phyloP scores from a whole-genome alignment of 2,113 vertebrate genomes.

The Mugil cephalus region DNA sequence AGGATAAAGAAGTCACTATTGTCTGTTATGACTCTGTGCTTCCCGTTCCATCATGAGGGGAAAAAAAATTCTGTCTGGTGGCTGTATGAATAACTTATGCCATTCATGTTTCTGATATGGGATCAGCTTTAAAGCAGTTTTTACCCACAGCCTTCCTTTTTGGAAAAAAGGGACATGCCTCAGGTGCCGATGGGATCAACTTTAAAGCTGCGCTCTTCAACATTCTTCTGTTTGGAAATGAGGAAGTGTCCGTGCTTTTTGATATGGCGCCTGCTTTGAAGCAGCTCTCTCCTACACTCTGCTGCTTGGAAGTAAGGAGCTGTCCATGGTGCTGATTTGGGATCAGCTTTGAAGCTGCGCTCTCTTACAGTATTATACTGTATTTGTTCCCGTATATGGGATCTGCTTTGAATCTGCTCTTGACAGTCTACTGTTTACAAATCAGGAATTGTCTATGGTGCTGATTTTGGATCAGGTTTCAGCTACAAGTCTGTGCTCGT shows the following conservation, averaged over 20 bases:
- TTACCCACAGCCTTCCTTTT: constrained; percentile 13
- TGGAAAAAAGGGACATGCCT: constrained; percentile 13
- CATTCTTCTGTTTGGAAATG: constrained; percentile 18
- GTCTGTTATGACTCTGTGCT: constrained; percentile 3
- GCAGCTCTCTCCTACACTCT: neutral
- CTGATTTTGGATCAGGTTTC: constrained; percentile 7
- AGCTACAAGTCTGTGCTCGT: neutral
- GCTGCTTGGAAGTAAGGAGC: neutral
- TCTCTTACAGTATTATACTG: neutral
- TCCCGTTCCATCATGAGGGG: constrained; percentile 25
- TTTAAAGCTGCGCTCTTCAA: constrained; percentile 17
- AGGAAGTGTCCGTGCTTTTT: constrained; percentile 30
- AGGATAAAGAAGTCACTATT: constrained; percentile 12
- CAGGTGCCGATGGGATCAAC: constrained; percentile 36
- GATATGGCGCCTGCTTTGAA: constrained; percentile 22
- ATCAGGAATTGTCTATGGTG: neutral
- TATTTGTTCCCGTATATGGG: neutral
- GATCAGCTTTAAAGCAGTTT: constrained; percentile 43
- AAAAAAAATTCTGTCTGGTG: constrained; percentile 39
- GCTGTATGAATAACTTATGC: constrained; percentile 29
- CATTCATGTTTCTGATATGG: constrained; percentile 30
- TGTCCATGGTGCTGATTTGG: constrained; percentile 29
- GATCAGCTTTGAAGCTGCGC: constrained; percentile 14
- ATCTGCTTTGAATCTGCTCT: constrained; percentile 12
- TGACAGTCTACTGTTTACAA: neutral